phyloP scores from a whole-genome alignment of 2,113 vertebrate genomes.

The Numenius arquata region DNA sequence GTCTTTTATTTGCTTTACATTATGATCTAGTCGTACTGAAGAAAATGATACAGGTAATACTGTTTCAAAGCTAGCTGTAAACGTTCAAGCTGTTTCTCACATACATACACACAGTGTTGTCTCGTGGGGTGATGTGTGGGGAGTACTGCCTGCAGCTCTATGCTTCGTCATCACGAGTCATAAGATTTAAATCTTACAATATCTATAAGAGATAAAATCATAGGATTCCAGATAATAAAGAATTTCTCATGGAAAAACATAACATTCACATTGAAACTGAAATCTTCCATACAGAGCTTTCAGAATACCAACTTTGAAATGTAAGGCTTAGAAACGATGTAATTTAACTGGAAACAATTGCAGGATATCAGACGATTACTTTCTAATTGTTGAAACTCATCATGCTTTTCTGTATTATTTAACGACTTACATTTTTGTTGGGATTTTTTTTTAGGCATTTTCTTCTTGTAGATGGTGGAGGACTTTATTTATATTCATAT shows the following conservation, averaged over 20 bases:
- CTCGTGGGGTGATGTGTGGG: not conserved
- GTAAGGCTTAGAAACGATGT: not conserved
- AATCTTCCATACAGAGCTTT: not conserved
- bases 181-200: not conserved
- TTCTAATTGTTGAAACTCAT: not conserved
- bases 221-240: not conserved
- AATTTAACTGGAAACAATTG: not conserved
- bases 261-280: not conserved
- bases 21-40: not conserved
- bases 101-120: too few species aligned
- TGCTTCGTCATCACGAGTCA: not conserved
- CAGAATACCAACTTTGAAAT: not conserved
- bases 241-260: not conserved
- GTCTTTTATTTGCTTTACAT: not conserved
- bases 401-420: not conserved
- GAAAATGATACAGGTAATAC: not conserved
- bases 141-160: not conserved
- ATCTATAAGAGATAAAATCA: not conserved
- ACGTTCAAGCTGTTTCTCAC: not conserved
- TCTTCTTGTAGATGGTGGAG: conserved; percentile 90
- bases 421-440: not conserved
- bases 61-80: not conserved
- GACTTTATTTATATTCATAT: conserved; percentile 91
- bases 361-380: not conserved
- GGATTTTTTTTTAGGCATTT: conserved; percentile 78